Percentiles rank a stretch among this genome's conserved stretches.
Evolutionary conservation across 1,140 invertebrate genomes (phyloP).

Genomic region (Campodea augens): DNA sequence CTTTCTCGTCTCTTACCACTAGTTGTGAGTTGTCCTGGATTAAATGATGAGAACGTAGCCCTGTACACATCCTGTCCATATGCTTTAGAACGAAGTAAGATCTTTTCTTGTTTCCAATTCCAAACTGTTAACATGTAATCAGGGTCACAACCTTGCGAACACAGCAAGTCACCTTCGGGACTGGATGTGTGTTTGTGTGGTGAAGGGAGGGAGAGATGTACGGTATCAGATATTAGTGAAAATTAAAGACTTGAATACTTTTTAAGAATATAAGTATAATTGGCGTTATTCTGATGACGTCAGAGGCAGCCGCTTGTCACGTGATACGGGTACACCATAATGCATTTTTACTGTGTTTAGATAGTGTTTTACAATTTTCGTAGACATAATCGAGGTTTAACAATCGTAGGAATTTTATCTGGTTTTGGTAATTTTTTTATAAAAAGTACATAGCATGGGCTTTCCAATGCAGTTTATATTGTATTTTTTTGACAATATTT

Average conservation of each 20-base stretch:
- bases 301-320: no score
- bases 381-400: no score
- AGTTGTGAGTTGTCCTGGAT: slow-evolving; percentile 53
- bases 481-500: no score
- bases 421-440: no score
- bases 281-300: no score
- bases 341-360: no score
- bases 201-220: slow-evolving; percentile 37
- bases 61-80: slow-evolving; percentile 56
- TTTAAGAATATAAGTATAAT: slow-evolving; percentile 4
- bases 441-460: no score
- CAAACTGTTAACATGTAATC: slow-evolving; percentile 73
- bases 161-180: slow-evolving; percentile 56
- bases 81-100: slow-evolving; percentile 54
- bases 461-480: no score
- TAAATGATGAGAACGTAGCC: slow-evolving; percentile 56
- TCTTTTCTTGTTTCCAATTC: slow-evolving; percentile 55
- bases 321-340: no score
- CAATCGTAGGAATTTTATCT: no score
- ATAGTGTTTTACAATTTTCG: no score
- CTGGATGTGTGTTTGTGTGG: no score
- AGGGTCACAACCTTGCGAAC: slow-evolving; percentile 61
- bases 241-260: slow-evolving; percentile 5
- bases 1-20: slow-evolving; percentile 34
- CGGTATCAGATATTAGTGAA: slow-evolving; percentile 6